Evolutionary conservation across 2,113 vertebrate species (phyloP).

Genomic region (Penelope pileata): DNA sequence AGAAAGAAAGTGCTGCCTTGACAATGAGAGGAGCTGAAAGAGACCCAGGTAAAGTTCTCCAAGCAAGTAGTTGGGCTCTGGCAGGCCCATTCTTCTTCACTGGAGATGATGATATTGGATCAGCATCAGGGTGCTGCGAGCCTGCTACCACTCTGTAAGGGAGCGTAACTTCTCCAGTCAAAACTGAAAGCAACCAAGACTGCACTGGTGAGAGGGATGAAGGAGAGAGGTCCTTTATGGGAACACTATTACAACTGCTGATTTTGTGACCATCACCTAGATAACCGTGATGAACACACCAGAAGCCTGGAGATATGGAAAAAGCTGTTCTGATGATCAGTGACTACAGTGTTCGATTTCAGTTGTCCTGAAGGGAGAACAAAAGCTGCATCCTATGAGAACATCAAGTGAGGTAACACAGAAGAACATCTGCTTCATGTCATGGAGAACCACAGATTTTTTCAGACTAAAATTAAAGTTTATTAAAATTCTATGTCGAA

Average conservation of each 20-base stretch:
- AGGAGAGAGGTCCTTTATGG: not conserved
- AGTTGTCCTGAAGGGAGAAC: not conserved
- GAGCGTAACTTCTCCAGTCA: not conserved
- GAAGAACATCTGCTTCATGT: not conserved
- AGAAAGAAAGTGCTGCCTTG: accelerated
- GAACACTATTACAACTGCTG: not conserved
- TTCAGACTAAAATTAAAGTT: not conserved
- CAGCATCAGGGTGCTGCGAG: too few species aligned
- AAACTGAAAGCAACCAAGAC: not conserved
- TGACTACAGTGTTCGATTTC: not conserved
- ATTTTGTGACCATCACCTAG: not conserved
- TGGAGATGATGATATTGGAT: not conserved
- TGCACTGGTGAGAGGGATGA: not conserved
- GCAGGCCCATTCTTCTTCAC: not conserved
- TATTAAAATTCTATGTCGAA: not conserved
- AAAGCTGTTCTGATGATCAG: not conserved
- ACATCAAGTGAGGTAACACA: not conserved
- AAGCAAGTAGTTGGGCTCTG: not conserved
- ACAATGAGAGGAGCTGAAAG: not conserved
- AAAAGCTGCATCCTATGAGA: not conserved
- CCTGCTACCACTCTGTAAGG: not conserved
- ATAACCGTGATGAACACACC: not conserved
- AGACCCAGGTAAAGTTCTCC: not conserved
- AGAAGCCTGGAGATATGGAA: not conserved
- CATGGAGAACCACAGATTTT: not conserved